phyloP scores from a whole-genome alignment of 2,888 invertebrate species.

The Hypomecis atomaria region DNA sequence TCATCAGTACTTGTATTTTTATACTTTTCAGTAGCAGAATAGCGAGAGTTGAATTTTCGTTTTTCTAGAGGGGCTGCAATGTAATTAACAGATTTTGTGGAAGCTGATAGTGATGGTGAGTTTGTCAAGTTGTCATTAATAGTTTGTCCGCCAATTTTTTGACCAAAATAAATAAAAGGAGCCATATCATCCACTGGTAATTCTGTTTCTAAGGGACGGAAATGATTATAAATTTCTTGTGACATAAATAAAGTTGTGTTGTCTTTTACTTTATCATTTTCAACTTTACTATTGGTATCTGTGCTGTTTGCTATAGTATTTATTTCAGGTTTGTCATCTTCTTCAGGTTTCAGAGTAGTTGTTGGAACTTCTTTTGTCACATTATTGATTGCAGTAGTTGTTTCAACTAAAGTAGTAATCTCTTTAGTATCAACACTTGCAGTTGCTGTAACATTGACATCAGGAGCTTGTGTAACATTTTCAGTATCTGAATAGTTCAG shows the following conservation, averaged over 20 bases:
- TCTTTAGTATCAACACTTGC: constrained; percentile 53
- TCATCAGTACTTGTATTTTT: constrained; percentile 80
- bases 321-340: constrained; percentile 60
- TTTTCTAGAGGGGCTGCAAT: constrained; percentile 72
- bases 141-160: constrained; percentile 80
- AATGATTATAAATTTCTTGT: constrained; percentile 86
- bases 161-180: constrained; percentile 89
- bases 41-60: constrained; percentile 75
- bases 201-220: constrained; percentile 86
- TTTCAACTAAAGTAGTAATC: constrained; percentile 53
- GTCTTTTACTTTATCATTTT: constrained; percentile 71
- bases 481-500: constrained; percentile 80
- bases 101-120: constrained; percentile 77
- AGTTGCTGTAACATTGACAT: constrained; percentile 58
- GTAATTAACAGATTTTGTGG: constrained; percentile 78
- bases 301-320: constrained; percentile 71
- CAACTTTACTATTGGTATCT: constrained; percentile 62
- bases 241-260: constrained; percentile 85
- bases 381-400: constrained; percentile 45
- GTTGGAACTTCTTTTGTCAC: constrained; percentile 44
- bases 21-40: constrained; percentile 79
- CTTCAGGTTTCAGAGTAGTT: constrained; percentile 41
- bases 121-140: constrained; percentile 77
- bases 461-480: constrained; percentile 66
- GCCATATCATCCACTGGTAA: constrained; percentile 87